Conservation (phyloP, 1,140 invertebrate species). For the Cotesia chilonis region DNA sequence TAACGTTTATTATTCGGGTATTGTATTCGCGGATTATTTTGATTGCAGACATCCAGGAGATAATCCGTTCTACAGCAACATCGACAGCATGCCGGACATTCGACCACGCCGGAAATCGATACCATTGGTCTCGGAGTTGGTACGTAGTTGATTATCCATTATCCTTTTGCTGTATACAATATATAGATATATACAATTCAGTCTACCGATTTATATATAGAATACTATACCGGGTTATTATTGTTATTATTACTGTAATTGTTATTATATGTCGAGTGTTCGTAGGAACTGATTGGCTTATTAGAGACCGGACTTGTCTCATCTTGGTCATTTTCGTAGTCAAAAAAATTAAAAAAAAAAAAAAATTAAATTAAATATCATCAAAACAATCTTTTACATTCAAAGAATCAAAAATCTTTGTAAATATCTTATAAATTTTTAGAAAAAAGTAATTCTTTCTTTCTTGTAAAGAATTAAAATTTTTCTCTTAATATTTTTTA, state of each 20-base stretch:
- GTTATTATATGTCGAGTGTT: not conserved
- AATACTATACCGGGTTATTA: slow-evolving; percentile 35
- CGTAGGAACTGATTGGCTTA: too few species aligned
- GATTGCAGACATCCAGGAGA: slow-evolving; percentile 85
- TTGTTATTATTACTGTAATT: slow-evolving; percentile 41
- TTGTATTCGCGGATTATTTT: slow-evolving; percentile 14
- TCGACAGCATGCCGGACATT: slow-evolving; percentile 99
- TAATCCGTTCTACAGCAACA: slow-evolving; percentile 99
- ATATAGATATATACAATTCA: slow-evolving; percentile 38
- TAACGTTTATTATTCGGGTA: not conserved
- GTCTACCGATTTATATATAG: slow-evolving; percentile 35
- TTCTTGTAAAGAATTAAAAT: too few species aligned
- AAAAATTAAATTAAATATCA: too few species aligned
- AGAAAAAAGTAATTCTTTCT: too few species aligned
- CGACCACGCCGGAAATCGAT: slow-evolving; percentile 95
- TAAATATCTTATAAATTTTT: too few species aligned
- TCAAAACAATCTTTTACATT: too few species aligned
- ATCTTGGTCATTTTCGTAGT: too few species aligned
- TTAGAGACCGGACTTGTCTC: too few species aligned
- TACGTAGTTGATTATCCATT: slow-evolving; percentile 73
- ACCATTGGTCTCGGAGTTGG: slow-evolving; percentile 97
- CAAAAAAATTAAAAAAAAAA: too few species aligned
- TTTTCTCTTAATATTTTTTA: too few species aligned
- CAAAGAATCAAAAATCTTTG: too few species aligned
- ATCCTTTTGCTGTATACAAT: slow-evolving; percentile 40